A percentile compares a stretch with the other conserved stretches of the same genome.
phyloP scores from a whole-genome alignment of 2,888 invertebrate species.

The Electrophaes corylata region DNA sequence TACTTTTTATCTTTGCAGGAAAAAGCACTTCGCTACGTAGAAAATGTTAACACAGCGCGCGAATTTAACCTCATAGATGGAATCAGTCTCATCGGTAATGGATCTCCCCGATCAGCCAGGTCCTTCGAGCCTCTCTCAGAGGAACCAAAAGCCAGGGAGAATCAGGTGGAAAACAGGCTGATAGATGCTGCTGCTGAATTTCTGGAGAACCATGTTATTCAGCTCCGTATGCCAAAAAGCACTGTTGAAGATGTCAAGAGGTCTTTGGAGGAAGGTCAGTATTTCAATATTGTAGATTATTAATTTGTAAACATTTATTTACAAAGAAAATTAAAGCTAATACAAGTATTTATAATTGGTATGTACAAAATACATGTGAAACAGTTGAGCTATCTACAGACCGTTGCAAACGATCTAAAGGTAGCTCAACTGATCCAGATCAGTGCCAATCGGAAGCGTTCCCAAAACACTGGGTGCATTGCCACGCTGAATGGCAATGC shows the following conservation, averaged over 20 bases:
- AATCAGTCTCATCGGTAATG: slow-evolving; percentile 79
- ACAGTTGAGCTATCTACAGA: no score
- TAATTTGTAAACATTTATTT: no score
- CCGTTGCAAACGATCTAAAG: no score
- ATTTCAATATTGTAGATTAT: neutral
- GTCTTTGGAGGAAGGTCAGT: slow-evolving; percentile 92
- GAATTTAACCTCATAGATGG: slow-evolving; percentile 85
- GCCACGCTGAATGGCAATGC: no score
- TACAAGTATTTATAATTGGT: no score
- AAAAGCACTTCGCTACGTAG: slow-evolving; percentile 88
- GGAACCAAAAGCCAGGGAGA: slow-evolving; percentile 89
- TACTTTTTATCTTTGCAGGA: slow-evolving; percentile 77
- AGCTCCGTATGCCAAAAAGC: slow-evolving; percentile 90
- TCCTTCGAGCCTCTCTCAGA: slow-evolving; percentile 87
- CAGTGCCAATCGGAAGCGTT: no score
- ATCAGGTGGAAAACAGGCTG: slow-evolving; percentile 88
- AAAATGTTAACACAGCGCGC: slow-evolving; percentile 77
- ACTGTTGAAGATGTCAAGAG: slow-evolving; percentile 90
- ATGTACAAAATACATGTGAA: no score
- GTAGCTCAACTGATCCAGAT: no score
- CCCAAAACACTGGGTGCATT: no score
- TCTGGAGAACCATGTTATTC: slow-evolving; percentile 91
- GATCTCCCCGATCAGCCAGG: slow-evolving; percentile 83
- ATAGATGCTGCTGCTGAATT: slow-evolving; percentile 91
- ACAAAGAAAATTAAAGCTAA: no score